Evolutionary conservation across 2,113 vertebrate genomes (phyloP).

Genomic region (Lathamus discolor): DNA sequence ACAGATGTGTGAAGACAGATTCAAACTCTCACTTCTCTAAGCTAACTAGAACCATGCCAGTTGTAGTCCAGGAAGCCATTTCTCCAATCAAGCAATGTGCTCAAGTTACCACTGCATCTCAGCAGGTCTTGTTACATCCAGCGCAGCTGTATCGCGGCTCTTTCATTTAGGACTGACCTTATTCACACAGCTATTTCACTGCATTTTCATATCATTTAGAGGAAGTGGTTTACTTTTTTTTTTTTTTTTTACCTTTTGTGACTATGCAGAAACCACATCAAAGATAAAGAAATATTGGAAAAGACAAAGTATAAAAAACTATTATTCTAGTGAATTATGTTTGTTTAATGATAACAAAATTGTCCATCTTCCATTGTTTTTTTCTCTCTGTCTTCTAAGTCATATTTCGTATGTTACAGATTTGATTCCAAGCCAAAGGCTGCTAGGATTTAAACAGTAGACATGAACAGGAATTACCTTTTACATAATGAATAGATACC

Average conservation of each 20-base stretch:
- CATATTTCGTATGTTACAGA: not conserved
- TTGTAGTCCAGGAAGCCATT: not conserved
- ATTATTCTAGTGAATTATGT: not conserved
- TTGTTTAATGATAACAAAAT: slow-evolving; percentile 5
- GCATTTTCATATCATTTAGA: not conserved
- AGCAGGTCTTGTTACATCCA: not conserved
- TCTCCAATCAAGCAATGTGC: not conserved
- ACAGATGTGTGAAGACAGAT: not conserved
- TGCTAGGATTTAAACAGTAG: not conserved
- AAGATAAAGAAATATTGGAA: not conserved
- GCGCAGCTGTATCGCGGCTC: not conserved
- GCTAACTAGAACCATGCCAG: not conserved
- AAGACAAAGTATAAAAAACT: not conserved
- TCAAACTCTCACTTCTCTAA: not conserved
- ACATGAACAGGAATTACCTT: not conserved
- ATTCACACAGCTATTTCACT: not conserved
- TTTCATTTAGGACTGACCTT: not conserved
- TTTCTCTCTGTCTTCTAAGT: not conserved
- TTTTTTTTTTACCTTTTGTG: not conserved
- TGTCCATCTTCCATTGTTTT: not conserved
- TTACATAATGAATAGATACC: not conserved
- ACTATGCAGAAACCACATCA: not conserved
- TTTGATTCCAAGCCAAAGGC: slow-evolving; percentile 2
- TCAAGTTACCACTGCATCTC: not conserved
- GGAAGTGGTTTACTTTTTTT: fast-evolving